Evolutionary conservation across 1,140 invertebrate species (phyloP), one percentile per base, ranked within the genome.

Genomic region (Drosophila ohnishii): DNA sequence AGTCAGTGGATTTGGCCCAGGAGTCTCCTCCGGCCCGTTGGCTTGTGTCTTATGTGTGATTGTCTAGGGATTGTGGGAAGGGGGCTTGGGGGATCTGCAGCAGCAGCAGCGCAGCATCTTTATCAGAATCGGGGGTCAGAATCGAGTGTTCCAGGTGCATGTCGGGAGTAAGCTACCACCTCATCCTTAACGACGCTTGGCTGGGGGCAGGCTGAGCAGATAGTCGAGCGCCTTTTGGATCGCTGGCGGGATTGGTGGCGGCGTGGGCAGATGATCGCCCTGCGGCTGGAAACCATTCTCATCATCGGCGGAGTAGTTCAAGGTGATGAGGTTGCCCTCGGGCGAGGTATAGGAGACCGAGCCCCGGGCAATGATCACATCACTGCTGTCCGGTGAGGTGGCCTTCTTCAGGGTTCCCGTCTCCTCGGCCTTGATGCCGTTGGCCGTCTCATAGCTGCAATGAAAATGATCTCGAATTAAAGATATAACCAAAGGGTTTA

Each of bases 321-420:
- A 92, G 1, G 94, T 92, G 69, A 97, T 96, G 22, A 95, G 93
- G 44, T 94, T 95, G 56, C 96, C 96, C 80, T 97, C 96, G 1
- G 95, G 95, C 13, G 96, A 95, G 1, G 96, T 96, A 90, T 97
- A 97, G 50, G 95, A 95, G 69, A 94, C 96, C n/a, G 94, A 94
- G 40, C 96, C 96, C 87, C 94, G 93, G 6, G 95, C 95, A 19
- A 95, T 93, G 59, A 95, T 93, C 40, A 94, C 94, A 79, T 95
- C 93, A 73, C 92, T 92, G 39, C 93, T 91, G 71, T 95, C 93
- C 16, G 94, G 92, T 50, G 94, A 92, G 32, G 89, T 93, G 3
- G 93, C 93, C 85, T 95, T 95, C 90, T 94, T 96, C 85, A 94
- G 91, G 48, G 92, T 94, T 53, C 93, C 95, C 76, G 91, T 92